Evolutionary conservation across 2,888 invertebrate species (phyloP), one percentile per base, ranked within the genome.

Genomic region (Notodonta ziczac): DNA sequence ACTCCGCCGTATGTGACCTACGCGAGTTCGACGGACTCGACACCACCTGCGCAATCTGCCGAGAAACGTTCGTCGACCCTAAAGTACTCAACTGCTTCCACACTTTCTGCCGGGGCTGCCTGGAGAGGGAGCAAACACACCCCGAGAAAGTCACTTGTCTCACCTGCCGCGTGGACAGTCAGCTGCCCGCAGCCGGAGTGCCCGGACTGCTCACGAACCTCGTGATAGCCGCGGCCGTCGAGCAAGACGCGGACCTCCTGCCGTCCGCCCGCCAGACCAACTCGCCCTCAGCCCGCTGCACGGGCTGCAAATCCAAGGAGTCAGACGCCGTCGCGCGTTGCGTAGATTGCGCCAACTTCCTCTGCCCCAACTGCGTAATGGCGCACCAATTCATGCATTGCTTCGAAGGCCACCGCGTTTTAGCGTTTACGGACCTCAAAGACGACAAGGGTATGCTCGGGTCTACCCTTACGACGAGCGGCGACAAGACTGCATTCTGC

Each of bases 301-400:
- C 98, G 77, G 98, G 98, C 83, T 99, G 99, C 95, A 99, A 99
- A 92, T 97, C 97, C 74, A 97, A 97, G 87, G 98, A 98, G 88
- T 96, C 97, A 24, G 97, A 97, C 95, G 99, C 99, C 56, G 98
- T 98, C 62, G 98, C 98, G 67, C 97, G 98, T 86, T 99, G 99
- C 91, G 97, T 98, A 83, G 99, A 99, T 90, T 99, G 99, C 92
- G 97, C 97, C 83, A 98, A 98, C 87, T 98, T 97, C 87, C 96
- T 99, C 77, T 99, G 99, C 94, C 96, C 97, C 64, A 98, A 98
- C 89, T 99, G 99, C 95, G 98, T 98, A 82, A 98, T 98, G 96
- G 99, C 99, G 69, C 99, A 99, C 93, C 98, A 99, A 93, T 98
- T 98, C 89, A 99, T 99, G 99, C 98, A 99, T 90, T 99, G 99